Evolutionary conservation across 1,140 invertebrate genomes (phyloP), one percentile per base, ranked within the genome.

Genomic region (Battus philenor): DNA sequence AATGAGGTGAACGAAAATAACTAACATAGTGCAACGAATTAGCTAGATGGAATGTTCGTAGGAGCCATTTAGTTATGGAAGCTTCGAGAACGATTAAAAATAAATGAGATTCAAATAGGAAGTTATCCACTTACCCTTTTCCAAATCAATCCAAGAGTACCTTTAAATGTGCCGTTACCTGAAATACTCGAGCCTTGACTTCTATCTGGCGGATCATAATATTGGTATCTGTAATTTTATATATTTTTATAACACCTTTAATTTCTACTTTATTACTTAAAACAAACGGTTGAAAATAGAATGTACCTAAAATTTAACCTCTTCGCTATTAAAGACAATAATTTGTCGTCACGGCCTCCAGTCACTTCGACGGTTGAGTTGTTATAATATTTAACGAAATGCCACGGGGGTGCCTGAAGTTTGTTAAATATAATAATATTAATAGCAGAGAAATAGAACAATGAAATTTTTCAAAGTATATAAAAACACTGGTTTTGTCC

Each of bases 331-430:
- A 92, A 52, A 0, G 69, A 70, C 1, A 93, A 68, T 2, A 92
- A 73, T 57, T 91, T 89, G 77, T 92, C 88, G 70, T 93, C 91
- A 33, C 91, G 72, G 3, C 91, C 91, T 3, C 91, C 90, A 0
- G 88, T 87, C 1, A 92, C 90, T 54, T 87, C 79, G n/a, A 91
- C 83, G 15, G 80, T 78, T 1, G 77, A 87, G 39, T 89, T 87
- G 48, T 90, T 90, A 11, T 81, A 77, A 61, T 90, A 90, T 18
- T 70, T 86, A 0, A 92, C 90, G 67, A 92, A 92, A 68, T 91
- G 88, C 91, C 91, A 93, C 1, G 91, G 91, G 0, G 91, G 91
- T 38, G 91, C 91, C 91, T 93, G 62, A 75, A 43, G 46, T n/a
- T n/a, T n/a, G n/a, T n/a, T n/a, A n/a, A n/a, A 36, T 5, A 44